Percentiles rank a stretch among this genome's conserved stretches.
phyloP scores from a whole-genome alignment of 2,113 vertebrate species.

The Alectura lathami region DNA sequence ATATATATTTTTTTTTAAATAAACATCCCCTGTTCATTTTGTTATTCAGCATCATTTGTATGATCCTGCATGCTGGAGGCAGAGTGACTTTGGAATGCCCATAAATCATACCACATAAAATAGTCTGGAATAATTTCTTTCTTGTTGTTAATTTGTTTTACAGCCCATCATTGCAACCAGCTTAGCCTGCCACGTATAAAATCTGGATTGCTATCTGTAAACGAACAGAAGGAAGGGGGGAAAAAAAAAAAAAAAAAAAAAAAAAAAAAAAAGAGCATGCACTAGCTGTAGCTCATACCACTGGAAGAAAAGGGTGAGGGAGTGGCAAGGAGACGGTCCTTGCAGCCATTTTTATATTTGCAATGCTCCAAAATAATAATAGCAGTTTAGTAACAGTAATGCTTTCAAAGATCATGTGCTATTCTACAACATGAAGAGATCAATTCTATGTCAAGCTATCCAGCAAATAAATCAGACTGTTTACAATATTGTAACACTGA shows the following conservation, averaged over 20 bases:
- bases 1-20: neutral
- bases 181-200: neutral
- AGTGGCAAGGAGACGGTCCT: neutral
- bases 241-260: neutral
- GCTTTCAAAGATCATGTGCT: neutral
- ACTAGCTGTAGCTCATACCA: neutral
- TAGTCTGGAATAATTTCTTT: neutral
- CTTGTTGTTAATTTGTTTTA: neutral
- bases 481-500: neutral
- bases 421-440: neutral
- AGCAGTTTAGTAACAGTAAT: too few relatives aligned
- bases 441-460: neutral
- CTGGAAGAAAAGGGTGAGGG: neutral
- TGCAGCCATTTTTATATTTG: neutral
- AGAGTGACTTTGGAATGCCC: neutral
- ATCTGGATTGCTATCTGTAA: neutral
- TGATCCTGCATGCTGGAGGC: neutral
- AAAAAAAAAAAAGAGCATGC: neutral
- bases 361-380: neutral
- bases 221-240: too few relatives aligned
- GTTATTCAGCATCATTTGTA: neutral
- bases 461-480: neutral
- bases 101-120: slow-evolving; percentile 9
- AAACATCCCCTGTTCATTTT: neutral
- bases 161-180: neutral